Conservation (phyloP, 35 echinoderm and acorn worm species). For the Amphiura filiformis region DNA sequence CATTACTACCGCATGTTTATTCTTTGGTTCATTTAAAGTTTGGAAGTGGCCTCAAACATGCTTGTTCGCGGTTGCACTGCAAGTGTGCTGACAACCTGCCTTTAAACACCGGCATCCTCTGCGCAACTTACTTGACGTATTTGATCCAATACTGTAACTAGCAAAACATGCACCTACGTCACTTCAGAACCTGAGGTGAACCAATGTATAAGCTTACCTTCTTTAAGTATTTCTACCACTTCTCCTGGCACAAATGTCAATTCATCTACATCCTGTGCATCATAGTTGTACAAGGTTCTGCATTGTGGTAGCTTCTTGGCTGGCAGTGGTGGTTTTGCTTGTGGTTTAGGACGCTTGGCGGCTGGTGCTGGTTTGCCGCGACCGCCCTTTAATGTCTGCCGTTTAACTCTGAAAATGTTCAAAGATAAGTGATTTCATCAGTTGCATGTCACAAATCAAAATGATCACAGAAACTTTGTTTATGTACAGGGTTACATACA, state of each 20-base stretch:
- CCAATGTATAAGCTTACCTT: too few species aligned
- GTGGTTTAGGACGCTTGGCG: slow-evolving; percentile 31
- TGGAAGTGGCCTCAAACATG: not conserved
- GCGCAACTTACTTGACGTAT: not conserved
- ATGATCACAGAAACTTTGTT: not conserved
- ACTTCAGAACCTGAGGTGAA: too few species aligned
- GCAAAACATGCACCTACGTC: too few species aligned
- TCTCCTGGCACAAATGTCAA: slow-evolving; percentile 69
- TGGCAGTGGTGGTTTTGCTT: slow-evolving; percentile 40
- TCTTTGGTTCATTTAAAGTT: too few species aligned
- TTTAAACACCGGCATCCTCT: not conserved
- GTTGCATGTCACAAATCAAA: not conserved
- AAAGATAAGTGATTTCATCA: too few species aligned
- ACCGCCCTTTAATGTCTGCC: slow-evolving; percentile 24
- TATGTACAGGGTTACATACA: not conserved
- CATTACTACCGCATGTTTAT: too few species aligned
- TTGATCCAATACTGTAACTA: not conserved
- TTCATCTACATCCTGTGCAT: slow-evolving; percentile 84
- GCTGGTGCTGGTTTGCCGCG: slow-evolving; percentile 45
- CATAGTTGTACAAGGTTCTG: slow-evolving; percentile 73
- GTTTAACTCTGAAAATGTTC: slow-evolving; percentile 51
- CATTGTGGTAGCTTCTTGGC: slow-evolving; percentile 51
- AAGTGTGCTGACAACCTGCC: too few species aligned
- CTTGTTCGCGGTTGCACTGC: too few species aligned
- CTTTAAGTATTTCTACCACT: slow-evolving; percentile 72